Base-by-base conservation (phyloP, 2,113 vertebrate genomes). In the Halichoeres trimaculatus region DNA sequence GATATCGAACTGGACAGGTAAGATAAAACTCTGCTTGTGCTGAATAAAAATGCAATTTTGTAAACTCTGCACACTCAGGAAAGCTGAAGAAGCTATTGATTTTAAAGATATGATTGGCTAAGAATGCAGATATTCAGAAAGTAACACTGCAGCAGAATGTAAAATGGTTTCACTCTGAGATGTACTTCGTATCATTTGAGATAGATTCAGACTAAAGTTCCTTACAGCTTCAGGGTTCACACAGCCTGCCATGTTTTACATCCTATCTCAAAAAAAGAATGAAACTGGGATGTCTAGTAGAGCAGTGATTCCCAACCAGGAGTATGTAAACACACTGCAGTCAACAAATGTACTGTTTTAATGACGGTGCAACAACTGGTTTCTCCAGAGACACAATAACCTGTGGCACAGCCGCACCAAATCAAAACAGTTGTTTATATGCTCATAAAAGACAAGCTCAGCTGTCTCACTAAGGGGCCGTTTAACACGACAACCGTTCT, bases 101-200 rank as follows among this genome's bases (percentile, higher is more conserved):
- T 30, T 10, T 11, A 11, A 40, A 40, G 2, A 40, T 48, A 59
- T 64, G 8, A 45, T 22, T 47, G 13, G 20, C 3, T 14, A 0
- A 30, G 53, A 12, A 16, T 41, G 69, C 13, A 34, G 38, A 36
- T 30, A 40, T 59, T 51, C 48, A 23, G 41, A 35, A 34, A 55
- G 40, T 17, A 8, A 22, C 16, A 8, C 14, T 22, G 19, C 47
- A 26, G 24, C 8, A 3, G 55, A 10, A 30, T 41, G 2, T 41
- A 35, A 58, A 58, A 58, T 38, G 8, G 12, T 50, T 26, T 56
- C 52, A 22, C 12, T 40, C 2, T 23, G 35, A 35, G 24, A 51
- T 52, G 55, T 20, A 5, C 16, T 26, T 48, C 41, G 14, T 48
- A 51, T 41, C 70, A 67, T 59, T 36, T 67, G 63, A 36, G 24